Evolutionary conservation across 1,140 invertebrate genomes (phyloP).

Genomic region (Andrena cerasifolii): DNA sequence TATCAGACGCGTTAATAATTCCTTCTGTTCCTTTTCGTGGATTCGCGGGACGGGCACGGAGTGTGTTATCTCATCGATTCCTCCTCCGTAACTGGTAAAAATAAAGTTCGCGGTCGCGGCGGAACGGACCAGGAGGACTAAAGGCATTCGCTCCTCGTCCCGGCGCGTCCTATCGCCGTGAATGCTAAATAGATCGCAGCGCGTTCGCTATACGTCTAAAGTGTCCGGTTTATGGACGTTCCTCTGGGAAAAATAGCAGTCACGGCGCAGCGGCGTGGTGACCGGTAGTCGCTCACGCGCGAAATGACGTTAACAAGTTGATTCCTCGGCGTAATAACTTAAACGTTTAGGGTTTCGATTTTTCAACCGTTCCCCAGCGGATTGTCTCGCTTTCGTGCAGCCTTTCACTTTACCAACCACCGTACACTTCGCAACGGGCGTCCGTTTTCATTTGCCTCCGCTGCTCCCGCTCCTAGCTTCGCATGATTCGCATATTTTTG

Average conservation of each 20-base stretch:
- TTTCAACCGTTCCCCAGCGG: background rate
- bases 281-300: slow-evolving; percentile 67
- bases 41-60: no score
- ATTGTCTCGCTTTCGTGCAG: slow-evolving; percentile 33
- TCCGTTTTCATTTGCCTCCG: slow-evolving; percentile 22
- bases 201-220: slow-evolving; percentile 64
- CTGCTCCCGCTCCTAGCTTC: background rate
- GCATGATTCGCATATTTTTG: slow-evolving; percentile 18
- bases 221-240: slow-evolving; percentile 75
- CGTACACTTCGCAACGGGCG: slow-evolving; percentile 3
- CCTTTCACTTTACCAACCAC: slow-evolving; percentile 16
- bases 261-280: slow-evolving; percentile 38
- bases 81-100: slow-evolving; percentile 51
- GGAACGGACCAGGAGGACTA: background rate
- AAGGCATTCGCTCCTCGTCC: slow-evolving; percentile 64
- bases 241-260: slow-evolving; percentile 66
- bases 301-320: slow-evolving; percentile 58
- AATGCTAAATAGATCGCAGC: slow-evolving; percentile 69
- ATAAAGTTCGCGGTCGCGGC: slow-evolving; percentile 52
- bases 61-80: slow-evolving; percentile 54
- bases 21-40: no score
- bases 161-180: slow-evolving; percentile 52
- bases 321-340: slow-evolving; percentile 50
- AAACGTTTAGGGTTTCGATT: slow-evolving; percentile 32
- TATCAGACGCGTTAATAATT: slow-evolving; percentile 34